Percentiles rank a stretch among this genome's conserved stretches.
Evolutionary conservation across 2,888 invertebrate genomes (phyloP).

Genomic region (Stegophylla sp.): DNA sequence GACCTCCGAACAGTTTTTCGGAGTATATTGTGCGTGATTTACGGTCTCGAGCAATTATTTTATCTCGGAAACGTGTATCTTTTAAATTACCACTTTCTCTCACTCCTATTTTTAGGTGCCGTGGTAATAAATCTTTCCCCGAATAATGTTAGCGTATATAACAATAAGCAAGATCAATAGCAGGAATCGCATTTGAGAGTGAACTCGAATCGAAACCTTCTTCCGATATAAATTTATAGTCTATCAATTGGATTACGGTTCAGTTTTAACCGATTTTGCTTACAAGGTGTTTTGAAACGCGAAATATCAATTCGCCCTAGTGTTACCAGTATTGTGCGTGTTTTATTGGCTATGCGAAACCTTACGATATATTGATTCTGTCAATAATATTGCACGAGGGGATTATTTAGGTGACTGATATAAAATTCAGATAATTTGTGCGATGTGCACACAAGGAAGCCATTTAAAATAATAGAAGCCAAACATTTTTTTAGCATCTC

Average conservation of each 20-base stretch:
- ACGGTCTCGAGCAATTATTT: constrained; percentile 50
- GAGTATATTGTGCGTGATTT: constrained; percentile 39
- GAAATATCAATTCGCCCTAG: constrained; percentile 43
- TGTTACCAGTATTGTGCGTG: constrained; percentile 53
- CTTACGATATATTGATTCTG: constrained; percentile 40
- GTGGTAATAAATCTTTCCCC: constrained; percentile 27
- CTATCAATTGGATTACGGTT: constrained; percentile 53
- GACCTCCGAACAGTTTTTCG: constrained; percentile 35
- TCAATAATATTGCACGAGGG: constrained; percentile 51
- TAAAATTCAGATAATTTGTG: constrained; percentile 56
- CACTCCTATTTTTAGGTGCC: constrained; percentile 34
- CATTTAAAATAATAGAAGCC: constrained; percentile 57
- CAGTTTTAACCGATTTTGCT: constrained; percentile 50
- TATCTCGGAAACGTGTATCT: constrained; percentile 27
- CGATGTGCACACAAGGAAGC: constrained; percentile 48
- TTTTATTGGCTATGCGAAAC: constrained; percentile 52
- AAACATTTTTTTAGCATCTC: constrained; percentile 42
- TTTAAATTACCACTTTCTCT: constrained; percentile 40
- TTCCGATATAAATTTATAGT: constrained; percentile 48
- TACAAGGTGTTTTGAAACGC: constrained; percentile 55
- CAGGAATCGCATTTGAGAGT: constrained; percentile 7
- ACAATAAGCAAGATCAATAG: constrained; percentile 40
- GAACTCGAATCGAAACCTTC: constrained; percentile 48
- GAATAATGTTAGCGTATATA: constrained; percentile 31
- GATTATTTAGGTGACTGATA: constrained; percentile 46